phyloP scores from a whole-genome alignment of 2,888 invertebrate species.

The Automeris io region DNA sequence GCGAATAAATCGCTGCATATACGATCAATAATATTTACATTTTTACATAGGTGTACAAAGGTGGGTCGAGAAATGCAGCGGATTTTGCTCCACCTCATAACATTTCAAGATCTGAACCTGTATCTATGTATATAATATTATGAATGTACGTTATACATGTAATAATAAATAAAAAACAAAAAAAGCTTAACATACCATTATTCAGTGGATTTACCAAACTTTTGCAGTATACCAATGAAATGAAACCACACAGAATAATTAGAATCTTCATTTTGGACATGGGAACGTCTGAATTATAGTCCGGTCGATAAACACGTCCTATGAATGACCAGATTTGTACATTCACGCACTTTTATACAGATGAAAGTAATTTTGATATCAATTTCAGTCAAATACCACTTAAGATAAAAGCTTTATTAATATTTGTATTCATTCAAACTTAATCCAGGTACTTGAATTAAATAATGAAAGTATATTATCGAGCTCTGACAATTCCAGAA shows the following conservation, averaged over 20 bases:
- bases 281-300: constrained; percentile 17
- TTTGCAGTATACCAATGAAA: constrained; percentile 38
- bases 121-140: constrained; percentile 7
- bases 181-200: constrained; percentile 26
- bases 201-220: constrained; percentile 26
- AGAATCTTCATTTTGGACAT: constrained; percentile 38
- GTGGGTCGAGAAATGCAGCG: background rate
- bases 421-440: constrained; percentile 15
- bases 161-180: constrained; percentile 12
- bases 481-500: background rate
- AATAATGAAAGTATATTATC: background rate
- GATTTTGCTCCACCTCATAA: too few relatives aligned
- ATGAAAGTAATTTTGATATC: constrained; percentile 27
- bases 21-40: background rate
- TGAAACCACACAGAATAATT: constrained; percentile 31
- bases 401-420: constrained; percentile 19
- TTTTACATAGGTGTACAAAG: background rate
- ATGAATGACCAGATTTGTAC: constrained; percentile 11
- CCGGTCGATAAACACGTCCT: background rate
- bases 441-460: constrained; percentile 2
- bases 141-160: constrained; percentile 10
- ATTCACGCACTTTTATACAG: constrained; percentile 27
- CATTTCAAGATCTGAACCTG: too few relatives aligned
- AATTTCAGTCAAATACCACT: constrained; percentile 19
- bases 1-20: too few relatives aligned